A percentile compares a stretch with the other conserved stretches of the same genome.
Evolutionary conservation across 2,113 vertebrate genomes (phyloP).

Genomic region (Pachycephala philippinensis): DNA sequence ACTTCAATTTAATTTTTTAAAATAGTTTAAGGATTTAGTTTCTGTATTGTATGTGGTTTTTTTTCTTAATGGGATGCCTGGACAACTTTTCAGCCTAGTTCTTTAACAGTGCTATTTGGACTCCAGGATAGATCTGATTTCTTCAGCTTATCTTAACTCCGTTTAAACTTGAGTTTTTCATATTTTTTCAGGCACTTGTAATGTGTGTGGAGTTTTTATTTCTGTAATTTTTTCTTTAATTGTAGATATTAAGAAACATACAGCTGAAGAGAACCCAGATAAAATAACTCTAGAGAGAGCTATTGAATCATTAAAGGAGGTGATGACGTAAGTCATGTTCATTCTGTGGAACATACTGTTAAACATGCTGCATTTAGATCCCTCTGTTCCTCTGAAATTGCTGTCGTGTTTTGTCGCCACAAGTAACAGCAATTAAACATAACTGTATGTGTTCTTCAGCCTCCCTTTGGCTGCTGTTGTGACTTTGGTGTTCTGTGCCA

Average conservation of each 20-base stretch:
- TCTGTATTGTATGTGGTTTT: background rate
- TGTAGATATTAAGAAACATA: constrained; percentile 96
- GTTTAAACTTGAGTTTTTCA: background rate
- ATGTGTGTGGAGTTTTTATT: background rate
- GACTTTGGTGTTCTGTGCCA: background rate
- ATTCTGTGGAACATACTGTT: background rate
- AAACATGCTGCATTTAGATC: background rate
- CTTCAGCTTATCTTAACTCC: background rate
- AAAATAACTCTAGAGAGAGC: constrained; percentile 91
- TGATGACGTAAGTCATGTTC: constrained; percentile 91
- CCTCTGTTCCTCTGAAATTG: background rate
- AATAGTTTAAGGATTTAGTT: background rate
- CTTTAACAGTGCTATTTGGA: background rate
- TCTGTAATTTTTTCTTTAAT: background rate
- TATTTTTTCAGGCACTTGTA: background rate
- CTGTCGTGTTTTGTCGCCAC: background rate
- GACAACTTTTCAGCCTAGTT: background rate
- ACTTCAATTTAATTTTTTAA: background rate
- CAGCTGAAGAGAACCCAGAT: constrained; percentile 92
- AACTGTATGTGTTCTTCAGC: background rate
- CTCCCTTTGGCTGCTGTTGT: background rate
- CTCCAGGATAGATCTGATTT: background rate
- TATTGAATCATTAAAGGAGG: constrained; percentile 94
- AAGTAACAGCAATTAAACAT: background rate
- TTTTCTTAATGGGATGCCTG: background rate